These are phyloP conservation scores for Octodon degus DNA, from an alignment of 2,113 vertebrate species.

Conservation along the genomic window DNA sequence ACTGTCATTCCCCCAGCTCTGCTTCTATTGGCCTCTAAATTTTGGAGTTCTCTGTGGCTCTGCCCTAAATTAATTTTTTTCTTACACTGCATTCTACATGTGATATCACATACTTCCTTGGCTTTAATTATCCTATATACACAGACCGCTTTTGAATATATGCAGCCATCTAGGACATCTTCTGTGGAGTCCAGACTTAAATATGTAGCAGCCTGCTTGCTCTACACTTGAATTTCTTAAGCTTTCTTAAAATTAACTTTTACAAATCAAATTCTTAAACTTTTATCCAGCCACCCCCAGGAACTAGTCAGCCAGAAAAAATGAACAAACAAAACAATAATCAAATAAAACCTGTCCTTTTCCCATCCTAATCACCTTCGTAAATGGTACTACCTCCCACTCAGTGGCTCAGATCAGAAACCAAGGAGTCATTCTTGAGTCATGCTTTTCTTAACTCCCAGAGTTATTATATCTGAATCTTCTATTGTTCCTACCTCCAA, in stretches of 20 bases:
- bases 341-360: slow-evolving; percentile 20
- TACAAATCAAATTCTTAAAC: slow-evolving; percentile 40
- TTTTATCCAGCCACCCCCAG: not conserved
- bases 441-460: slow-evolving; percentile 22
- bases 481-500: slow-evolving; percentile 25
- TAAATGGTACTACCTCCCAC: slow-evolving; percentile 52
- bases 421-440: slow-evolving; percentile 53
- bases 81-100: not conserved
- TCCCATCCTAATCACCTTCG: slow-evolving; percentile 26
- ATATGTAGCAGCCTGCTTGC: not conserved
- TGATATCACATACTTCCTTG: not conserved
- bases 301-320: slow-evolving; percentile 12
- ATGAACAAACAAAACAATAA: slow-evolving; percentile 51
- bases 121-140: not conserved
- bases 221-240: not conserved
- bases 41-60: not conserved
- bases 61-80: not conserved
- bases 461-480: slow-evolving; percentile 26
- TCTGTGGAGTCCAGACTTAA: not conserved
- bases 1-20: not conserved
- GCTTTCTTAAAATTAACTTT: slow-evolving; percentile 35
- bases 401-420: slow-evolving; percentile 44
- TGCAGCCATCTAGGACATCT: not conserved
- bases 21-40: not conserved
- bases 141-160: not conserved